Evolutionary conservation across 2,113 vertebrate genomes (phyloP).

Genomic region (Paradisaea rubra): DNA sequence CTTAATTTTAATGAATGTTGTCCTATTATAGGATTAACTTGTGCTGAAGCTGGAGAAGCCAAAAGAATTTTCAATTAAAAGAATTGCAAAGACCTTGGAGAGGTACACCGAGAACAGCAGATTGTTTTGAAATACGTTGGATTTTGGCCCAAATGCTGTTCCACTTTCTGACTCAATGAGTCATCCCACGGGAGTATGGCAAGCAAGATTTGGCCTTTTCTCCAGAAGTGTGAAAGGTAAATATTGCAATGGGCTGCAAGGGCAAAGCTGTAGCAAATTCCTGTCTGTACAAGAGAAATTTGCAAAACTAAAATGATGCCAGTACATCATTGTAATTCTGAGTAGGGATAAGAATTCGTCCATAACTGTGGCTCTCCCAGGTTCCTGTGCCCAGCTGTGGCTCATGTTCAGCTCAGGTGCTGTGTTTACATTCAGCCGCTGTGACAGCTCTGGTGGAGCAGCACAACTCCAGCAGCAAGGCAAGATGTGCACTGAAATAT

Average conservation of each 20-base stretch:
- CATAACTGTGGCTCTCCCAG: neutral
- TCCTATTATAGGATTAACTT: neutral
- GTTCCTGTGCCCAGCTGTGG: neutral
- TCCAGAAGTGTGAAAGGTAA: neutral
- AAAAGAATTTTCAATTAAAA: neutral
- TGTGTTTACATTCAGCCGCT: rapidly evolving
- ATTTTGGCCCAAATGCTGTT: constrained; percentile 4
- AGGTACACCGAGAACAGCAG: neutral
- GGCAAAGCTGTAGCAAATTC: neutral
- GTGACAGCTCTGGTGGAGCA: neutral
- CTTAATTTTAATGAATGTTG: constrained; percentile 2
- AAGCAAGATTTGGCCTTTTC: neutral
- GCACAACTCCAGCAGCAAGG: neutral
- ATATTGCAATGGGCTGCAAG: neutral
- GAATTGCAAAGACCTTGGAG: neutral
- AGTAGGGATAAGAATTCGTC: neutral
- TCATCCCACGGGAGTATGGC: neutral
- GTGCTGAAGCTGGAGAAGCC: neutral
- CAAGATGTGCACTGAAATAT: neutral
- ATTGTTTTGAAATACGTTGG: neutral
- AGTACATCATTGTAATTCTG: neutral
- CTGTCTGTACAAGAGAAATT: neutral
- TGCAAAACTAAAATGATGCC: neutral
- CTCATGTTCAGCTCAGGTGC: neutral
- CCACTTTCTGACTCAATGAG: neutral